Percentiles rank a stretch among this genome's conserved stretches.
These are phyloP conservation scores for Myotis planiceps DNA, from an alignment of 2,797 vertebrate species.

Conservation along the genomic window DNA sequence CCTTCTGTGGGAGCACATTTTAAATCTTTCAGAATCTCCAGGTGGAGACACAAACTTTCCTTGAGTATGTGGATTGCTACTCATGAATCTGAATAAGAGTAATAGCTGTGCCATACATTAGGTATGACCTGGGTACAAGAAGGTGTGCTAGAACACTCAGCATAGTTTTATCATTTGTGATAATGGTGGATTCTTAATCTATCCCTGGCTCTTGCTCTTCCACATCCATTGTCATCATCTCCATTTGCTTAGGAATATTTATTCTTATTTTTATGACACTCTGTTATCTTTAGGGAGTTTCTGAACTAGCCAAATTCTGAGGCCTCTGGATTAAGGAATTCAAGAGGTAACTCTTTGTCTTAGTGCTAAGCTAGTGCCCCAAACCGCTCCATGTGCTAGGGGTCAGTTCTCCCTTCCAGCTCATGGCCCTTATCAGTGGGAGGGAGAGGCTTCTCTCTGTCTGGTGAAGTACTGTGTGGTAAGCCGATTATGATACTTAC, in stretches of 20 bases:
- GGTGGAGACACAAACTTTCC: not conserved
- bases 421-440: not conserved
- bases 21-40: not conserved
- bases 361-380: not conserved
- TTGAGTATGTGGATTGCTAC: not conserved
- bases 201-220: not conserved
- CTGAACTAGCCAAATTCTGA: not conserved
- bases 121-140: not conserved
- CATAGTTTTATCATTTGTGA: not conserved
- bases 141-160: not conserved
- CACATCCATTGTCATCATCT: not conserved
- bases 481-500: not conserved
- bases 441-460: not conserved
- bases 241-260: not conserved
- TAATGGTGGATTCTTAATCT: not conserved
- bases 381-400: fast-evolving
- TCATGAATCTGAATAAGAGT: not conserved
- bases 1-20: not conserved
- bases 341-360: not conserved
- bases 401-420: not conserved
- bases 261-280: not conserved
- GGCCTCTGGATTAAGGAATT: not conserved
- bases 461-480: not conserved
- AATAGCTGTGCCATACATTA: not conserved
- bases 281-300: not conserved